phyloP scores from a whole-genome alignment of 2,888 invertebrate species.

The Trichopria drosophilae region DNA sequence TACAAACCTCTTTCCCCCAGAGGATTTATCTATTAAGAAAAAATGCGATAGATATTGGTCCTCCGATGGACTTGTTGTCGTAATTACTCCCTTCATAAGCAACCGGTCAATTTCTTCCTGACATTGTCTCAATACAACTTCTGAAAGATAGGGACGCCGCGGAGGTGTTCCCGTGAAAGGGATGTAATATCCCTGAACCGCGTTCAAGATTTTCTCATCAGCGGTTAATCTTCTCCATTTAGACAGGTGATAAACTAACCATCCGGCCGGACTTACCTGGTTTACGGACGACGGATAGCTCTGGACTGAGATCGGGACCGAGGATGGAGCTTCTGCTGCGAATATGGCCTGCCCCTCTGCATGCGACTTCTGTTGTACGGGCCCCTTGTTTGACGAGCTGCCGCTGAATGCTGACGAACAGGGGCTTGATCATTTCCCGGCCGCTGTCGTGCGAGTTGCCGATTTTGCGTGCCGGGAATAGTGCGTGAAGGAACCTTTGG shows the following conservation, averaged over 20 bases:
- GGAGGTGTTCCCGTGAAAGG: neutral
- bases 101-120: slow-evolving; percentile 9
- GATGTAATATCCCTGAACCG: slow-evolving; percentile 17
- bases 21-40: slow-evolving; percentile 21
- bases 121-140: neutral
- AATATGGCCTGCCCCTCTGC: no score
- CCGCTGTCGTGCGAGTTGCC: neutral
- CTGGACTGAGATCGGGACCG: slow-evolving; percentile 1
- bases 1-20: slow-evolving; percentile 15
- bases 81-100: slow-evolving; percentile 12
- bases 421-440: slow-evolving; percentile 16
- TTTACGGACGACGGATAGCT: slow-evolving; percentile 5
- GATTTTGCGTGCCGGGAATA: neutral
- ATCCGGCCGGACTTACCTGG: slow-evolving; percentile 5
- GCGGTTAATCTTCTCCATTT: slow-evolving; percentile 12
- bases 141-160: neutral
- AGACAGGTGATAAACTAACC: slow-evolving; percentile 1
- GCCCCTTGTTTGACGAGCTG: slow-evolving; percentile 11
- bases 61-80: neutral
- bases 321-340: neutral
- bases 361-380: no score
- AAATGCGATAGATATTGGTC: slow-evolving; percentile 17
- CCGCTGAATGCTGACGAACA: slow-evolving; percentile 1
- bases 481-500: neutral
- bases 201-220: slow-evolving; percentile 14